Base-by-base conservation (phyloP, 2,888 invertebrate genomes). In the Eugnorisma glareosa region DNA sequence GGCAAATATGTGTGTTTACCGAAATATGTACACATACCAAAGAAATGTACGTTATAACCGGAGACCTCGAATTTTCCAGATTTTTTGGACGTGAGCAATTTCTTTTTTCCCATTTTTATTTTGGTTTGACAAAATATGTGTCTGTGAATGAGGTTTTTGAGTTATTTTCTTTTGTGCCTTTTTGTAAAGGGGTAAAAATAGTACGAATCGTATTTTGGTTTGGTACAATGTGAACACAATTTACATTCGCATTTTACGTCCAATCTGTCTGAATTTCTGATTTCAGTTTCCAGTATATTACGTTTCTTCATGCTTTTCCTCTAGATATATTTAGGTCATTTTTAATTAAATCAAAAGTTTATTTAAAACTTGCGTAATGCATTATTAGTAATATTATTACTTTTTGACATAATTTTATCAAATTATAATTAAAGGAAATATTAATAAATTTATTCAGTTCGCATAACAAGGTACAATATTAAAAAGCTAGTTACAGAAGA, bases 1-100 rank as follows among this genome's bases (percentile, higher is more conserved):
- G 61, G 43, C 67, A 77, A 85, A 85, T 76, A 87, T 78, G 63
- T 81, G n/a, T 68, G 75, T 81, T 82, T 70, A 63, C 71, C 31
- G 11, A 85, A 74, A 59, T 43, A 64, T 75, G 64, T 77, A 68
- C 31, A 21, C 35, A 64, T 73, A 72, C 67, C 61, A 74, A 67
- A 68, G 64, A 74, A 81, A 73, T 45, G 61, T 82, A 43, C 48
- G 43, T 67, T 48, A 84, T 43, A 43, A 67, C n/a, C 31, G 21
- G 24, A 64, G 67, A 45, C 35, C 40, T 18, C 13, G 54, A 68
- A 80, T 72, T 61, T 67, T 28, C 1, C 48, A 71, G 15, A 54
- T 69, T 61, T 81, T 74, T 71, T 31, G 28, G 28, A n/a, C 13
- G 43, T 7, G 31, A 5, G 51, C 24, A 24, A n/a, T 71, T 66